These are phyloP conservation scores for Zonitis immaculata DNA, from an alignment of 2,888 invertebrate genomes.

Conservation along the genomic window DNA sequence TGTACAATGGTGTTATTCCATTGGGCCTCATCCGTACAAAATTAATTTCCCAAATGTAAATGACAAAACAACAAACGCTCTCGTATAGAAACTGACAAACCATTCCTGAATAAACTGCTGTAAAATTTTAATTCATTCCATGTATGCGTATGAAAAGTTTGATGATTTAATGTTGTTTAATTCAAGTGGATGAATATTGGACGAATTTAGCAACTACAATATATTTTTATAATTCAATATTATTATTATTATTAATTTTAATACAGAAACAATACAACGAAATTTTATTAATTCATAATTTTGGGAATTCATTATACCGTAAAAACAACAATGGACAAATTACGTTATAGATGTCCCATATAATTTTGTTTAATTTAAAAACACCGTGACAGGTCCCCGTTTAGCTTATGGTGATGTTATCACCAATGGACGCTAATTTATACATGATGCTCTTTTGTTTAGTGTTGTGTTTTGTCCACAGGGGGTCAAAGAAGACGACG, in stretches of 20 bases:
- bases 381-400: constrained; percentile 48
- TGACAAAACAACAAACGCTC: constrained; percentile 36
- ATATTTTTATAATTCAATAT: too few relatives aligned
- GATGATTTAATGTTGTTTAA: constrained; percentile 41
- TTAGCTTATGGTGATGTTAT: constrained; percentile 46
- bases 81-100: constrained; percentile 30
- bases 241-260: constrained; percentile 7
- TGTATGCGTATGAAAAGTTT: constrained; percentile 44
- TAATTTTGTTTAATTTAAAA: constrained; percentile 47
- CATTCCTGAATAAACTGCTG: constrained; percentile 37
- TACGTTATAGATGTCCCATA: constrained; percentile 43
- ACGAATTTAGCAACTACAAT: constrained; percentile 18
- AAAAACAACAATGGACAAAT: constrained; percentile 43
- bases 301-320: constrained; percentile 9
- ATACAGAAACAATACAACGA: too few relatives aligned
- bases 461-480: constrained; percentile 53
- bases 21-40: constrained; percentile 21
- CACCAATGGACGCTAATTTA: constrained; percentile 45
- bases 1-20: constrained; percentile 16
- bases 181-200: constrained; percentile 34
- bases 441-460: constrained; percentile 48
- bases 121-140: constrained; percentile 47
- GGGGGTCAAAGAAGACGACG: constrained; percentile 70
- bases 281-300: too few relatives aligned
- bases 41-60: constrained; percentile 39